These are phyloP conservation scores for Phallusia fumigata DNA, from an alignment of 23 tunicate species.

Conservation along the genomic window DNA sequence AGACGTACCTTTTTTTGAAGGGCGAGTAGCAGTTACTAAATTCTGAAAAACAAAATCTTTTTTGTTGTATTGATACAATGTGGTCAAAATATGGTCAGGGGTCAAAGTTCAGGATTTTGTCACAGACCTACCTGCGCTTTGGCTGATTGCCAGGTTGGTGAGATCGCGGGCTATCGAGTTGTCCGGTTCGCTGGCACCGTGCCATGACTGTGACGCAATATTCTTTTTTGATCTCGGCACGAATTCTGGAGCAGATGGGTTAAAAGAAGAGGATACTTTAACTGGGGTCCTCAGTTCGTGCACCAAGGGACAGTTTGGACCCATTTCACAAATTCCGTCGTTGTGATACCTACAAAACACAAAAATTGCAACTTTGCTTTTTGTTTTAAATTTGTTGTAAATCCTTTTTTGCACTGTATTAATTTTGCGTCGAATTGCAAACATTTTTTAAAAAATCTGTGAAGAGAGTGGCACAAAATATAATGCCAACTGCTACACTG, in stretches of 20 bases:
- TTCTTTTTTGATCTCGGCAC: conserved; percentile 15
- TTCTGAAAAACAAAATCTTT: too few relatives aligned
- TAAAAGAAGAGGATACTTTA: conserved; percentile 1
- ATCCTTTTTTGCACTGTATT: too few relatives aligned
- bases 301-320: conserved; percentile 45
- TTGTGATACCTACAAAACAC: conserved; percentile 42
- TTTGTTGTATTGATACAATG: too few relatives aligned
- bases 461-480: too few relatives aligned
- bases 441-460: too few relatives aligned
- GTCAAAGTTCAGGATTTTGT: too few relatives aligned
- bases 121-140: neutral
- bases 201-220: conserved; percentile 1
- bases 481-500: too few relatives aligned
- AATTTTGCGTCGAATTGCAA: too few relatives aligned
- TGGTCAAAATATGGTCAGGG: too few relatives aligned
- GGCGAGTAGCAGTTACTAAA: too few relatives aligned
- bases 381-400: too few relatives aligned
- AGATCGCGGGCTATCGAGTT: conserved; percentile 24
- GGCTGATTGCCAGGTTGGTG: conserved; percentile 28
- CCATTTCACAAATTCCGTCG: conserved; percentile 61
- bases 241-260: conserved; percentile 45
- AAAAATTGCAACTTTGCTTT: neutral
- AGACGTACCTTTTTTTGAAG: too few relatives aligned
- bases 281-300: conserved; percentile 30
- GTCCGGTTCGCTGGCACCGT: conserved; percentile 1